Evolutionary conservation across 2,113 vertebrate species (phyloP), one percentile per base, ranked within the genome.

Genomic region (Spermophilus dauricus): DNA sequence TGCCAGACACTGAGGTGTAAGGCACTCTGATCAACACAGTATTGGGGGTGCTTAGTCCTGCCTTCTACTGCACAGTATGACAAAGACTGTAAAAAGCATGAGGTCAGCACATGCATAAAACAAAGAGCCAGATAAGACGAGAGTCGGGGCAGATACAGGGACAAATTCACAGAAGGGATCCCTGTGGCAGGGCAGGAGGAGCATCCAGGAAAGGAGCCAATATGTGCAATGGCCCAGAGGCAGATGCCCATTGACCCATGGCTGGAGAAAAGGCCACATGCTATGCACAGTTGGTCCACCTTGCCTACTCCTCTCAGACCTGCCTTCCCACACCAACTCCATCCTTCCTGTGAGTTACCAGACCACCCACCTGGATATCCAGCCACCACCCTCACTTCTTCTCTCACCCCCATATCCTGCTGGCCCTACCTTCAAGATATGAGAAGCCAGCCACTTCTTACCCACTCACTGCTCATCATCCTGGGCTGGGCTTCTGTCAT

Each of bases 211-310:
- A 34, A 51, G 76, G 39, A 20, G 70, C 18, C 16, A 22, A 18
- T 61, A 10, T 5, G 65, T 20, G 75, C 84, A 65, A 58, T 94
- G 85, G 83, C 39, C 32, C 28, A 18, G 48, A 39, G 72, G 39
- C 48, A 45, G 26, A 48, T 10, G 9, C 94, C 39, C 67, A 26
- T 56, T 16, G 37, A 78, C 28, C 8, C 5, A 0, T 5, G 10
- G 63, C 86, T 83, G 70, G 16, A 87, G 37, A n/a, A 6, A 42
- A 72, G 45, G 20, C 69, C 67, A 14, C 30, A 30, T 14, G 58
- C 89, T 20, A 7, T 8, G 53, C 16, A 8, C 32, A 6, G 14
- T 30, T 39, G 4, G 4, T 10, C 18, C 1, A 0, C 4, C 0
- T 22, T 16, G 28, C 34, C 9, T 1, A 8, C 67, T 61, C 75